A percentile compares a stretch with the other conserved stretches of the same genome.
Evolutionary conservation across 2,888 invertebrate genomes (phyloP).

Genomic region (Agapetus fuscipes): DNA sequence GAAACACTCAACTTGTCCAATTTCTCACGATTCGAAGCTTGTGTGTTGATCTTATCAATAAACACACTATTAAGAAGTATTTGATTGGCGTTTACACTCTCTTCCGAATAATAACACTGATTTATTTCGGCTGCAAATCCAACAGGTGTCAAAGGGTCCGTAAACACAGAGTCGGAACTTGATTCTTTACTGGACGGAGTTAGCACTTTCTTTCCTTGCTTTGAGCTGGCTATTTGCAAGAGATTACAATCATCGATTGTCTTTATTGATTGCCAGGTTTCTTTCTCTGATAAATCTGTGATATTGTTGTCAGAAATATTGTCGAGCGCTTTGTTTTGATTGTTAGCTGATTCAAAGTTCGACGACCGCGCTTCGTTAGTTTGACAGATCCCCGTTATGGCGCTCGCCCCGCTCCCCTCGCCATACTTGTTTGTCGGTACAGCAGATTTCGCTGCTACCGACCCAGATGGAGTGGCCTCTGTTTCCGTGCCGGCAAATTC

Average conservation of each 20-base stretch:
- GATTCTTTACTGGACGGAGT: conserved; percentile 46
- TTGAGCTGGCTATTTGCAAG: conserved; percentile 15
- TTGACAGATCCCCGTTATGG: conserved; percentile 41
- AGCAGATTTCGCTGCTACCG: conserved; percentile 22
- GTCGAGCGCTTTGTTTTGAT: conserved; percentile 15
- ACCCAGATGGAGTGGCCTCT: conserved; percentile 22
- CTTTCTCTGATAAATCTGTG: conserved; percentile 3
- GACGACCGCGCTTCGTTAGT: conserved; percentile 33
- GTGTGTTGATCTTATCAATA: neutral
- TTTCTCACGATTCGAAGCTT: conserved; percentile 9
- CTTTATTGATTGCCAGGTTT: conserved; percentile 4
- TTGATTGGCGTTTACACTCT: conserved; percentile 32
- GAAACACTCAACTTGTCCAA: conserved; percentile 33
- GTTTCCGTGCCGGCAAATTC: conserved; percentile 21
- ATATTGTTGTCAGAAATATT: conserved; percentile 4
- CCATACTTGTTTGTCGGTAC: conserved; percentile 26
- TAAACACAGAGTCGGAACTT: conserved; percentile 65
- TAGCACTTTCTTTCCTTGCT: conserved; percentile 23
- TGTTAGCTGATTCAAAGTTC: conserved; percentile 34
- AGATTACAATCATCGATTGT: too few species aligned
- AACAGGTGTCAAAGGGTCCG: conserved; percentile 57
- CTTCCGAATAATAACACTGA: conserved; percentile 53
- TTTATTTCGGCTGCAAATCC: conserved; percentile 50
- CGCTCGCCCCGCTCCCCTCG: conserved; percentile 31
- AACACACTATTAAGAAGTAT: neutral